Conservation (phyloP, 1,140 invertebrate genomes). For the Leucophenga varia region DNA sequence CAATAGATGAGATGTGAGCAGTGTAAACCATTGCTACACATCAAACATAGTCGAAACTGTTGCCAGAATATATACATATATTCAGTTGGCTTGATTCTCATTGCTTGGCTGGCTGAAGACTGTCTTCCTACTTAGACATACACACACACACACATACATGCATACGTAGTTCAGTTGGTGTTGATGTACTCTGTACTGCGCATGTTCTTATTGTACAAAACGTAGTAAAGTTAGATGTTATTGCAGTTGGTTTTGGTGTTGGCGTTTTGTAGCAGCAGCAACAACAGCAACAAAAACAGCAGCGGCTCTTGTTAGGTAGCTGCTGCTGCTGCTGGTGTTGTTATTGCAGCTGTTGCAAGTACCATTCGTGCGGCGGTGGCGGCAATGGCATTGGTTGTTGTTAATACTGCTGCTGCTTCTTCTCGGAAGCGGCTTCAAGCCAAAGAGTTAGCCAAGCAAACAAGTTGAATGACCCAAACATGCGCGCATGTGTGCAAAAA, state of each 20-base stretch:
- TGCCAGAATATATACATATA: too few relatives aligned
- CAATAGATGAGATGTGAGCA: conserved; percentile 21
- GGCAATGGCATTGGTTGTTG: conserved; percentile 8
- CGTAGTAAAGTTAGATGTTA: conserved; percentile 10
- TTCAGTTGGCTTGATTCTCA: too few relatives aligned
- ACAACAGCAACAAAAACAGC: conserved; percentile 13
- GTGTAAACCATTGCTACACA: conserved; percentile 33
- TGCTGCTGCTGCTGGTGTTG: conserved; percentile 22
- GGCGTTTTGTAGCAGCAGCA: conserved; percentile 24
- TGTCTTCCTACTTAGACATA: too few relatives aligned
- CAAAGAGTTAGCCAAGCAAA: too few relatives aligned
- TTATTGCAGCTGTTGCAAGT: conserved; percentile 9
- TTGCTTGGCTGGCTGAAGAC: too few relatives aligned
- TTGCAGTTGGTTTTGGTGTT: conserved; percentile 35
- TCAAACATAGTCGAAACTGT: conserved; percentile 52
- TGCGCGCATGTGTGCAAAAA: conserved; percentile 47
- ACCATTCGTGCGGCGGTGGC: conserved; percentile 42
- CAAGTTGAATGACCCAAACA: conserved; percentile 45
- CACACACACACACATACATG: too few relatives aligned
- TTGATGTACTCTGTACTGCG: too few relatives aligned
- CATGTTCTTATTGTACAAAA: too few relatives aligned
- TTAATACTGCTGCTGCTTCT: conserved; percentile 5
- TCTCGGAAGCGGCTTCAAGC: conserved; percentile 12
- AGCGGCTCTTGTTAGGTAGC: conserved; percentile 33
- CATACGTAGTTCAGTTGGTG: too few relatives aligned